Evolutionary conservation across 30 jellyfish, hydroid and myxozoan genomes (phyloP), one percentile per base, ranked within the genome.

Genomic region (Pseudorhiza aurosa): DNA sequence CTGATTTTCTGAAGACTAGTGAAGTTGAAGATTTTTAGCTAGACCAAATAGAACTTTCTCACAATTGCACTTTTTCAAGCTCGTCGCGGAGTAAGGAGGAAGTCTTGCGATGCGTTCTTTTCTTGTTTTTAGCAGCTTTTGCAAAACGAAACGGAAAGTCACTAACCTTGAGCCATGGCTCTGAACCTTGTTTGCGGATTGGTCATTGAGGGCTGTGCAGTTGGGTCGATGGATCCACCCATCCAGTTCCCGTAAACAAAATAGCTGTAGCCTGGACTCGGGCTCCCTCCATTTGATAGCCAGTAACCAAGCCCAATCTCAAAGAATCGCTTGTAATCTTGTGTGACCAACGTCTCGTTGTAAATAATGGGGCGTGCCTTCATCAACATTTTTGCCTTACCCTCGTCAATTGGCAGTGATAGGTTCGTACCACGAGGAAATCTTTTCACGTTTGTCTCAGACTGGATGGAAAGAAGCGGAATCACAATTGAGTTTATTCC

Each of bases 251-350:
- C 96, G 47, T 77, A 92, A 46, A 74, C 83, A 36, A 71, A 36
- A 45, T 85, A 92, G 32, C 81, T 82, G 51, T 87, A 92, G 1
- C 91, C 82, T 8, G 90, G 95, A 11, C 73, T 75, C 1, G 93
- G 96, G 25, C 59, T 75, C n/a, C 96, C 98, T 17, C 98, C 96
- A 35, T 71, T 83, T 32, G 96, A 82, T 17, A 92, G 78, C 98
- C 98, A 92, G 57, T 68, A 92, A 9, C 98, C 98, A n/a, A 85
- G 88, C 8, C 97, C 98, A 35, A 84, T 83, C 55, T 92, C 98
- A 73, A 92, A 92, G 83, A 57, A 92, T 49, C 82, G 88, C 25
- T 62, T 45, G 44, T 92, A 92, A 0, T 73, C 97, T 4, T n/a
- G 35, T 1, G 93, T 60, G 7, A 92, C 42, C 72, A 49, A 4